Percentiles rank a stretch among this genome's conserved stretches.
Conservation (phyloP, 2,797 vertebrate genomes). For the Gouania willdenowi region DNA sequence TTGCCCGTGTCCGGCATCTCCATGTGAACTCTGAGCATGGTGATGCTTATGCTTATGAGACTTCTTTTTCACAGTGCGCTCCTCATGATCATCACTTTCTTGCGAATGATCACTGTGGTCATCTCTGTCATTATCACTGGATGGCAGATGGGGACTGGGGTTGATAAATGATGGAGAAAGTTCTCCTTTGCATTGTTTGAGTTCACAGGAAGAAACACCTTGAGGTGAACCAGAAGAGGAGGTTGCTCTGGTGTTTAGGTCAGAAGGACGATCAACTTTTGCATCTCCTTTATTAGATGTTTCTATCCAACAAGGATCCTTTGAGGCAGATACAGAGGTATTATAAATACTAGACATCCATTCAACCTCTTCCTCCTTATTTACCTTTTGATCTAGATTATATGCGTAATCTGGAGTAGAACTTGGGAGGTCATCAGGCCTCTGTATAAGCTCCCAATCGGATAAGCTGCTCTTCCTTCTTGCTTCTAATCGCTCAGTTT, state of each 20-base stretch:
- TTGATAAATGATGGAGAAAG: slow-evolving; percentile 96
- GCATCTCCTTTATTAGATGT: slow-evolving; percentile 28
- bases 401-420: slow-evolving; percentile 56
- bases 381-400: slow-evolving; percentile 59
- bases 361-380: slow-evolving; percentile 59
- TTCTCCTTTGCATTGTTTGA: slow-evolving; percentile 82
- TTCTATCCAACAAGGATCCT: slow-evolving; percentile 39
- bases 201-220: slow-evolving; percentile 76
- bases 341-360: slow-evolving; percentile 56
- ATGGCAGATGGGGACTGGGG: slow-evolving; percentile 83
- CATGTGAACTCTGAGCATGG: slow-evolving; percentile 53
- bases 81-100: slow-evolving; percentile 65
- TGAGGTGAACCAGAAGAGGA: slow-evolving; percentile 45
- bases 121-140: slow-evolving; percentile 83
- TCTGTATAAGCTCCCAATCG: slow-evolving; percentile 69
- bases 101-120: slow-evolving; percentile 61
- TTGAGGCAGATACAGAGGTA: slow-evolving; percentile 63
- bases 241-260: slow-evolving; percentile 59
- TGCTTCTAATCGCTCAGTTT: slow-evolving; percentile 42
- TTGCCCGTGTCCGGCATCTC: slow-evolving; percentile 53
- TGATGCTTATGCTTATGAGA: slow-evolving; percentile 71
- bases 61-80: slow-evolving; percentile 81
- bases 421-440: slow-evolving; percentile 57
- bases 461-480: slow-evolving; percentile 71
- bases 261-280: slow-evolving; percentile 56